Percentiles rank a stretch among this genome's conserved stretches.
Evolutionary conservation across 37 sponge, comb jelly and placozoan genomes (phyloP).

Genomic region (Aplysina aerophoba): DNA sequence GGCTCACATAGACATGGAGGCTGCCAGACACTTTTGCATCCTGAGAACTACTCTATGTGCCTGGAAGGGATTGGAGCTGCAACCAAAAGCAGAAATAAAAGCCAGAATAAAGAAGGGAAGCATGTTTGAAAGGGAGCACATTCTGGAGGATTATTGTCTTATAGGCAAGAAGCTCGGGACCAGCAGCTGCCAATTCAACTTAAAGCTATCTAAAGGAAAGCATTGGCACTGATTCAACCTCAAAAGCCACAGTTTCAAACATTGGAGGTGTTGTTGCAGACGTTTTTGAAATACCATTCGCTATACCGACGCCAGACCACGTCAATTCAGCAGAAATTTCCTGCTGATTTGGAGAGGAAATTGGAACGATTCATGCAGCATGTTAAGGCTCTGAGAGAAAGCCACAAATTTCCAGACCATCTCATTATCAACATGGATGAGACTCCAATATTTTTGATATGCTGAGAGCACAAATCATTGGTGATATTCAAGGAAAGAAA

Average conservation of each 20-base stretch:
- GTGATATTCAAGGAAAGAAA: conserved; percentile 31
- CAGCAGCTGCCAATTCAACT: conserved; percentile 29
- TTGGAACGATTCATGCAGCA: neutral
- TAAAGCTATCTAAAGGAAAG: conserved; percentile 7
- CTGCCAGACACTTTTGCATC: conserved; percentile 17
- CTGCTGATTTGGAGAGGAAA: conserved; percentile 42
- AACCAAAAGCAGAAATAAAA: neutral
- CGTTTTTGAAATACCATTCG: conserved; percentile 27
- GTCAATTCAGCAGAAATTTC: conserved; percentile 37
- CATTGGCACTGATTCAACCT: conserved; percentile 1
- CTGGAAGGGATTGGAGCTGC: conserved; percentile 17
- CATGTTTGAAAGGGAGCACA: neutral
- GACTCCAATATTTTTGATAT: conserved; percentile 39
- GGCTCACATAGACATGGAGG: neutral
- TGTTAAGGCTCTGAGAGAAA: neutral
- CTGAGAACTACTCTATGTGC: neutral
- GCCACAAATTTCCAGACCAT: neutral
- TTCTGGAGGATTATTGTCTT: conserved; percentile 14
- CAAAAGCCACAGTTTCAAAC: conserved; percentile 13
- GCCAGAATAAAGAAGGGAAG: neutral
- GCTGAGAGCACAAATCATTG: neutral
- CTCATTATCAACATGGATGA: conserved; percentile 49
- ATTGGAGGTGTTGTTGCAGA: conserved; percentile 36
- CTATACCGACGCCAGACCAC: conserved; percentile 13
- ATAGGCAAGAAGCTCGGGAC: conserved; percentile 16